Evolutionary conservation across 2,113 vertebrate species (phyloP).

Genomic region (Chaetorhynchus papuensis): DNA sequence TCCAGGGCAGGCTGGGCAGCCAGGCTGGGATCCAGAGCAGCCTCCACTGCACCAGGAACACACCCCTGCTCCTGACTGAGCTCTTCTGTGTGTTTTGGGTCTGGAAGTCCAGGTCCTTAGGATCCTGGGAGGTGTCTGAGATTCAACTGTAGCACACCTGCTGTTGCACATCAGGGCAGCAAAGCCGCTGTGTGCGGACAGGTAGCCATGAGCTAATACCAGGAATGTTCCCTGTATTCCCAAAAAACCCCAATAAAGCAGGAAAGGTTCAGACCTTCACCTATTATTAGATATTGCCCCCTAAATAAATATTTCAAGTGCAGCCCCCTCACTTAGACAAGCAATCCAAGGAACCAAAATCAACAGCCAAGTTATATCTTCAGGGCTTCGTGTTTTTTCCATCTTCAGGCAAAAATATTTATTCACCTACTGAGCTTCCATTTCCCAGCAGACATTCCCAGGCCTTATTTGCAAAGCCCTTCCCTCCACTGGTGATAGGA

Average conservation of each 20-base stretch:
- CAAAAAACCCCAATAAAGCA: neutral
- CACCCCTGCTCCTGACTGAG: neutral
- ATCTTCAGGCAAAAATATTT: neutral
- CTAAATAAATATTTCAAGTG: neutral
- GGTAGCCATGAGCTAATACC: neutral
- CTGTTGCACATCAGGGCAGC: neutral
- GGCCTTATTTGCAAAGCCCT: neutral
- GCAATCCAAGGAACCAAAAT: neutral
- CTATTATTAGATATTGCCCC: neutral
- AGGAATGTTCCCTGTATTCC: neutral
- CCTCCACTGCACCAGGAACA: fast-evolving
- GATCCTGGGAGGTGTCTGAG: neutral
- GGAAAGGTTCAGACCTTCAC: neutral
- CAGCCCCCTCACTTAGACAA: neutral
- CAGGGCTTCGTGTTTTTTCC: neutral
- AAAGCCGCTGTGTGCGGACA: neutral
- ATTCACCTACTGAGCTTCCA: neutral
- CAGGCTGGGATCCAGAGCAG: neutral
- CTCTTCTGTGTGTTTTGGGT: neutral
- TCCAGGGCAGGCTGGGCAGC: neutral
- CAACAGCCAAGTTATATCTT: neutral
- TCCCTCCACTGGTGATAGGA: neutral
- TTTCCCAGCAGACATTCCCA: neutral
- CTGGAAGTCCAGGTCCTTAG: neutral
- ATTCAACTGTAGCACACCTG: neutral